Evolutionary conservation across 2,888 invertebrate genomes (phyloP).

Genomic region (Trachelus stipa): DNA sequence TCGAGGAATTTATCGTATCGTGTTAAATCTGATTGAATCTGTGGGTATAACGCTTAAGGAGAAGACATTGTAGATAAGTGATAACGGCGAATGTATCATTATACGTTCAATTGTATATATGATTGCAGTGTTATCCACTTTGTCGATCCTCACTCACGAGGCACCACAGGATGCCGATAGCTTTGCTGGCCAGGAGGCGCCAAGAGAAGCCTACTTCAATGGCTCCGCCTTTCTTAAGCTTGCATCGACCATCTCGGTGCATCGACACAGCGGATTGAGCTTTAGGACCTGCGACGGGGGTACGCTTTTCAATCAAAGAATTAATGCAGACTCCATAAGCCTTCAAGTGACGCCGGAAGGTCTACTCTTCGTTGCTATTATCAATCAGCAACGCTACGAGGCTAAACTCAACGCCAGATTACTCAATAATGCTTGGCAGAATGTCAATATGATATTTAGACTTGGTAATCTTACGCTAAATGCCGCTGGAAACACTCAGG

Average conservation of each 20-base stretch:
- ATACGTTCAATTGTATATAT: neutral
- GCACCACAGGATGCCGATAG: constrained; percentile 16
- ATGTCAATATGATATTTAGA: constrained; percentile 75
- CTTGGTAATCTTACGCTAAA: constrained; percentile 72
- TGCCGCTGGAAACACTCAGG: constrained; percentile 70
- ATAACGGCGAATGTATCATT: neutral
- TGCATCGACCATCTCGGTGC: constrained; percentile 79
- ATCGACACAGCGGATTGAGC: constrained; percentile 84
- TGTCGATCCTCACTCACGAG: constrained; percentile 13
- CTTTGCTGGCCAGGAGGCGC: constrained; percentile 54
- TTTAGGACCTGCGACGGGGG: constrained; percentile 80
- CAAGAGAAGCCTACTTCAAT: constrained; percentile 87
- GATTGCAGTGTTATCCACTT: constrained; percentile 20
- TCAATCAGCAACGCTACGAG: constrained; percentile 69
- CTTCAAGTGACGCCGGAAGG: constrained; percentile 67
- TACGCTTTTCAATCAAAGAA: constrained; percentile 64
- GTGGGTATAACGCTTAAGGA: neutral
- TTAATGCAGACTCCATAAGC: constrained; percentile 55
- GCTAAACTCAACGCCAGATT: constrained; percentile 76
- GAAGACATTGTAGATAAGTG: neutral
- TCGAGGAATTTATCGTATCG: neutral
- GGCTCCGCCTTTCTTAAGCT: constrained; percentile 82
- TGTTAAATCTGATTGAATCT: neutral
- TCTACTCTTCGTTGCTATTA: constrained; percentile 67
- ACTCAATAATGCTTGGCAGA: constrained; percentile 87